Percentiles rank a stretch among this genome's conserved stretches.
Conservation (phyloP, 2,797 vertebrate species). For the Pangasius djambal region DNA sequence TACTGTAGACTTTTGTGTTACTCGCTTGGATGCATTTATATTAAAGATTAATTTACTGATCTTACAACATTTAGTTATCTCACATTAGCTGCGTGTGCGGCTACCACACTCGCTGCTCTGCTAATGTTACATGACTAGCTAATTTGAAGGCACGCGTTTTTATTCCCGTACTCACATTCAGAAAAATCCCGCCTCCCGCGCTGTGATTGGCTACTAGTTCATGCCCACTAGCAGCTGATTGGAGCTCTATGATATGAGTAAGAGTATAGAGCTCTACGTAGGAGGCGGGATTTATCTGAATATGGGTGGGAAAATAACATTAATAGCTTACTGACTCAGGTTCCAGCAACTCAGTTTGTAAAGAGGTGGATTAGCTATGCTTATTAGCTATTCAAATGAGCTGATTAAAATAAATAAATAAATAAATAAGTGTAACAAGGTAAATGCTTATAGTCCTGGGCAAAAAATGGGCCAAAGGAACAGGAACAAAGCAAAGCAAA, state of each 20-base stretch:
- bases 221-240: background rate
- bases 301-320: background rate
- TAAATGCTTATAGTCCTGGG: background rate
- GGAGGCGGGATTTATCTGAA: background rate
- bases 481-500: too few species aligned
- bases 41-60: background rate
- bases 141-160: slow-evolving; percentile 2
- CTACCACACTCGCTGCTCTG: background rate
- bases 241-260: background rate
- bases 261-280: background rate
- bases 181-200: background rate
- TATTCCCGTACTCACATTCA: slow-evolving; percentile 2
- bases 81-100: background rate
- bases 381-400: background rate
- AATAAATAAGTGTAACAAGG: background rate
- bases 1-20: background rate
- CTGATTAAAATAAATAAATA: background rate
- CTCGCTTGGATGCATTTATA: background rate
- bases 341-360: background rate
- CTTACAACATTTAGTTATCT: background rate
- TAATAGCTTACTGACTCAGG: background rate
- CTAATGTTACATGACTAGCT: background rate
- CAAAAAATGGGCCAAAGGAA: too few species aligned
- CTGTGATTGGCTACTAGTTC: slow-evolving; percentile 1
- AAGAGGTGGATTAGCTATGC: background rate